A percentile compares a stretch with the other conserved stretches of the same genome.
Evolutionary conservation across 2,113 vertebrate genomes (phyloP).

Genomic region (Sinocyclocheilus grahami): DNA sequence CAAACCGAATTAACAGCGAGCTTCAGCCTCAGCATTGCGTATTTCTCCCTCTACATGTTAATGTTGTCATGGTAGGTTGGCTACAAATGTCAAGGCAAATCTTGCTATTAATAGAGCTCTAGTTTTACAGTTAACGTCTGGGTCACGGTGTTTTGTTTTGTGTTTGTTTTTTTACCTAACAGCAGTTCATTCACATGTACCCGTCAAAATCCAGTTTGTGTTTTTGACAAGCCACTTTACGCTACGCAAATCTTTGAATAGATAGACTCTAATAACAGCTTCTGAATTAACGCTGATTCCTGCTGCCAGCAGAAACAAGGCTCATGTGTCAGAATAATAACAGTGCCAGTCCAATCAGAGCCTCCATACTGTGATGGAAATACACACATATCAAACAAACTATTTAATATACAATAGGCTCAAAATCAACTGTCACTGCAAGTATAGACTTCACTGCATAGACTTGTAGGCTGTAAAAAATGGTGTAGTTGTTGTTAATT

Average conservation of each 20-base stretch:
- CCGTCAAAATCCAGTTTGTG: conserved; percentile 26
- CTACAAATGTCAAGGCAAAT: conserved; percentile 63
- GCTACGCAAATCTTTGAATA: conserved; percentile 61
- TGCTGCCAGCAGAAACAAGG: conserved; percentile 32
- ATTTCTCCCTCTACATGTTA: conserved; percentile 64
- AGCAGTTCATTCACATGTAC: conserved; percentile 45
- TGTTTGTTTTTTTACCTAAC: conserved; percentile 7
- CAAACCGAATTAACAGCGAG: conserved; percentile 18
- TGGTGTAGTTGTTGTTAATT: not conserved
- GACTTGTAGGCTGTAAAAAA: not conserved
- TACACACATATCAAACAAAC: conserved; percentile 50
- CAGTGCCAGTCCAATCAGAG: conserved; percentile 50
- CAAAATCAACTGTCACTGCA: conserved; percentile 17
- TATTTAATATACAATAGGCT: conserved; percentile 20
- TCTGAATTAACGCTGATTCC: conserved; percentile 63
- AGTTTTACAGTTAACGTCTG: conserved; percentile 74
- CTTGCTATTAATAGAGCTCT: conserved; percentile 70
- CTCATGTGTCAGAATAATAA: conserved; percentile 47
- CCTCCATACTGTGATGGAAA: conserved; percentile 43
- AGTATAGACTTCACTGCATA: not conserved
- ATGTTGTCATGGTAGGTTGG: conserved; percentile 54
- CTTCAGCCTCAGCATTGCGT: conserved; percentile 29
- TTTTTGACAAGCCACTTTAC: conserved; percentile 63
- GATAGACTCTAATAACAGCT: conserved; percentile 59
- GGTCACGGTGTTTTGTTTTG: conserved; percentile 53